These are phyloP conservation scores for Nematopogon swammerdamellus DNA, from an alignment of 2,888 invertebrate genomes.

Conservation along the genomic window DNA sequence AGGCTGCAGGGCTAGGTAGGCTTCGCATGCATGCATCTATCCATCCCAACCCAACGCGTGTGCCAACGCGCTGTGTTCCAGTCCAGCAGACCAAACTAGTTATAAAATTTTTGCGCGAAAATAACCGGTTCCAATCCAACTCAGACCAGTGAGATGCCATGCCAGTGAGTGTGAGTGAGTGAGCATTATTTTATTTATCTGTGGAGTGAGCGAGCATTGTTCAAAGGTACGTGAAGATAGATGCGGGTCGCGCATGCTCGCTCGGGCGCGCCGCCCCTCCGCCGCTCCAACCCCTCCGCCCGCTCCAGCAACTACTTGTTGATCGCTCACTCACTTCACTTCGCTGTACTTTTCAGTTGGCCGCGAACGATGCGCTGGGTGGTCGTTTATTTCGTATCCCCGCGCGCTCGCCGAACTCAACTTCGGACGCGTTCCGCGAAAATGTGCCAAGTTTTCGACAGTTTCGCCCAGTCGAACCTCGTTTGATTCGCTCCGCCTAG, in stretches of 20 bases:
- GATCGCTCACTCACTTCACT: slow-evolving; percentile 51
- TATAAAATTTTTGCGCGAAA: slow-evolving; percentile 5
- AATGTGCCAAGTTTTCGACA: slow-evolving; percentile 48
- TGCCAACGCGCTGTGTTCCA: no score
- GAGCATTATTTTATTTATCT: no score
- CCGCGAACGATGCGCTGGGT: slow-evolving; percentile 44
- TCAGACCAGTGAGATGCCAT: neutral
- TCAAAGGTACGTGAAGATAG: slow-evolving; percentile 28
- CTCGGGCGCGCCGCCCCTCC: slow-evolving; percentile 10
- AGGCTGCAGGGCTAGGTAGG: no score
- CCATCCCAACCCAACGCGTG: no score
- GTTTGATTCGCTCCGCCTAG: neutral
- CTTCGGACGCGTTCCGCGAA: slow-evolving; percentile 50
- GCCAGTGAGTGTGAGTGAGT: no score
- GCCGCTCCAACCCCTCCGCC: slow-evolving; percentile 16
- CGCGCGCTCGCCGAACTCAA: slow-evolving; percentile 28
- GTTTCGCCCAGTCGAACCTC: neutral
- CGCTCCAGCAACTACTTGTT: slow-evolving; percentile 42
- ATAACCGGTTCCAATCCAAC: slow-evolving; percentile 3
- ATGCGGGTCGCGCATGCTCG: slow-evolving; percentile 43
- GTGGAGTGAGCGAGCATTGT: neutral
- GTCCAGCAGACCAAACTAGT: neutral
- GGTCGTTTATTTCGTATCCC: slow-evolving; percentile 34
- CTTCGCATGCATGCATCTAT: no score
- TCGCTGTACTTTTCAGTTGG: slow-evolving; percentile 21